These are phyloP conservation scores for Drosophila cardini DNA, from an alignment of 1,140 invertebrate species.

Conservation along the genomic window DNA sequence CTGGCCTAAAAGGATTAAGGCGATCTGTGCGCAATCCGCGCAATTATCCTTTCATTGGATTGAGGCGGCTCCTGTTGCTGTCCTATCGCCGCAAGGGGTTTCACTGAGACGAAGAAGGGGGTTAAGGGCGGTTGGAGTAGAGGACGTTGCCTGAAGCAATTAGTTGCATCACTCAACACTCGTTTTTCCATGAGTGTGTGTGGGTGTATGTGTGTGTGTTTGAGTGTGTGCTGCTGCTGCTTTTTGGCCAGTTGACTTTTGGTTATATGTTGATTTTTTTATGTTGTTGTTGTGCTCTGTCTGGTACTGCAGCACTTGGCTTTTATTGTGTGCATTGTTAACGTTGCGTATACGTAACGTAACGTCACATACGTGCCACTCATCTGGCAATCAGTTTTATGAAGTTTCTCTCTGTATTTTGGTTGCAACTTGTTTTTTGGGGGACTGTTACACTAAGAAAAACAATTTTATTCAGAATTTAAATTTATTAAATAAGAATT, in stretches of 20 bases:
- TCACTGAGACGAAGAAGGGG: not conserved
- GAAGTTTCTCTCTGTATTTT: constrained; percentile 43
- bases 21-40: constrained; percentile 81
- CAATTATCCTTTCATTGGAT: constrained; percentile 81
- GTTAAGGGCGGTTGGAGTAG: not conserved
- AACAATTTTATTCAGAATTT: no score
- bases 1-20: constrained; percentile 82
- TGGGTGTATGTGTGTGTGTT: no score
- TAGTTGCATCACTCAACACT: constrained; percentile 82
- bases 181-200: constrained; percentile 27
- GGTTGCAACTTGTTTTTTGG: constrained; percentile 11
- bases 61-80: constrained; percentile 28
- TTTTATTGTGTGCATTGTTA: constrained; percentile 62
- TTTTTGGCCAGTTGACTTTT: constrained; percentile 76
- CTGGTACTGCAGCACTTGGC: constrained; percentile 47
- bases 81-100: constrained; percentile 20
- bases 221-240: not conserved
- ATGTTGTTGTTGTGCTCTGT: constrained; percentile 17
- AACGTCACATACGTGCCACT: constrained; percentile 17
- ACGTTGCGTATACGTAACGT: constrained; percentile 74
- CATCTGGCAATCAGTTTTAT: constrained; percentile 63
- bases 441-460: not conserved
- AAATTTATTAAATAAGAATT: no score
- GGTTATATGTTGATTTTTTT: constrained; percentile 55
- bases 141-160: constrained; percentile 65